Percentiles rank a stretch among this genome's conserved stretches.
Conservation (phyloP, 2,797 vertebrate genomes). For the Ptychobarbus kaznakovi region DNA sequence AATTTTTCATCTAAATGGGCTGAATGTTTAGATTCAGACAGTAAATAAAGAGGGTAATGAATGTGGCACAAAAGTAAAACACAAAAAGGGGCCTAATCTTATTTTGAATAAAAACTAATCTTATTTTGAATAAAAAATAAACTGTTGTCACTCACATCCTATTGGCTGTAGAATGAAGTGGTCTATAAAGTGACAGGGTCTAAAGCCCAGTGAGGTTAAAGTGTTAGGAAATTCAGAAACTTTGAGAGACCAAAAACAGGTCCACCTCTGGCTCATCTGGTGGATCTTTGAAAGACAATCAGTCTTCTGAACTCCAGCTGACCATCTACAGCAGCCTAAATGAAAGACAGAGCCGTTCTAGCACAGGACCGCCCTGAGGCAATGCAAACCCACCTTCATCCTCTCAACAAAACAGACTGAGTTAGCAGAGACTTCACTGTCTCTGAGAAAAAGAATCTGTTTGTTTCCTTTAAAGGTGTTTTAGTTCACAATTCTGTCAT, state of each 20-base stretch:
- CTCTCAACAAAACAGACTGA: background rate
- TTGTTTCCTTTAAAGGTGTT: background rate
- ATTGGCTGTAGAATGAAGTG: background rate
- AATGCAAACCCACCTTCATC: background rate
- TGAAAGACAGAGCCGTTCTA: background rate
- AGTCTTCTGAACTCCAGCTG: constrained; percentile 6
- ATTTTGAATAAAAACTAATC: background rate
- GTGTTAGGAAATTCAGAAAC: constrained; percentile 6
- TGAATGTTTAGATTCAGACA: constrained; percentile 23
- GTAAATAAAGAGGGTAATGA: background rate
- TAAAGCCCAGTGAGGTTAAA: background rate
- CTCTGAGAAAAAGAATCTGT: background rate
- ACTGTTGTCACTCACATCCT: too few species aligned
- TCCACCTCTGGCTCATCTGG: background rate
- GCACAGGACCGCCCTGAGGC: background rate
- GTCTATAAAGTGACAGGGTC: background rate
- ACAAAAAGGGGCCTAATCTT: background rate
- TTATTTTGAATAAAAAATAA: background rate
- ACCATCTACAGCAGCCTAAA: constrained; percentile 7
- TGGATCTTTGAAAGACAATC: constrained; percentile 10
- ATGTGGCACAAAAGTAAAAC: background rate
- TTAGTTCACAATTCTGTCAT: background rate
- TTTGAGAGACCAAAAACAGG: background rate
- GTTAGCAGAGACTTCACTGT: background rate
- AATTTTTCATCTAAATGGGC: constrained; percentile 2